These are phyloP conservation scores for Xylocopa sonorina DNA, from an alignment of 1,140 invertebrate genomes.

Conservation along the genomic window DNA sequence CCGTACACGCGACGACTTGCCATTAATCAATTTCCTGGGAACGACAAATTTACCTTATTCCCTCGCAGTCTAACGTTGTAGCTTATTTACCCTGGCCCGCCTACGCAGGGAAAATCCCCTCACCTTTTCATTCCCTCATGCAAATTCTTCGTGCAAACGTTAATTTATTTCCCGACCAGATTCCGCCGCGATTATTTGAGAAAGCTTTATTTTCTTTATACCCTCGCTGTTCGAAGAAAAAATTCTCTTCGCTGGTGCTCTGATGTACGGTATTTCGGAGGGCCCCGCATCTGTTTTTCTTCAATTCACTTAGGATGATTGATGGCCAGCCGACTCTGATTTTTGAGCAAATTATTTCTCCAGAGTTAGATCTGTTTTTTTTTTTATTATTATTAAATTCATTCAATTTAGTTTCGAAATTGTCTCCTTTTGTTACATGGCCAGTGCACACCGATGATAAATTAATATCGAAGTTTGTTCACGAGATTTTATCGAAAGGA, in stretches of 20 bases:
- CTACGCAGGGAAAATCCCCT: neutral
- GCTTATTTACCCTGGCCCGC: conserved; percentile 25
- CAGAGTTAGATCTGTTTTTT: too few species aligned
- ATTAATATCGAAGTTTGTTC: too few species aligned
- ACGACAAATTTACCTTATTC: conserved; percentile 48
- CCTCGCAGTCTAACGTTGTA: conserved; percentile 10
- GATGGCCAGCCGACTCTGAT: too few species aligned
- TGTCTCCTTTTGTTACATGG: too few species aligned
- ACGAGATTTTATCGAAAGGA: too few species aligned
- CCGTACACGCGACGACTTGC: neutral
- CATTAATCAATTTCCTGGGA: conserved; percentile 40
- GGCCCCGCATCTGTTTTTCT: neutral
- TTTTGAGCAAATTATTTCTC: too few species aligned
- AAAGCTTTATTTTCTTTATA: neutral
- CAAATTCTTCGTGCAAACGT: conserved; percentile 6
- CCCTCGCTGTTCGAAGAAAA: neutral
- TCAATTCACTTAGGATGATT: neutral
- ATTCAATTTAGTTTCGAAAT: too few species aligned
- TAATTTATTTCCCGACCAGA: conserved; percentile 27
- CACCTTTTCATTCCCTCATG: conserved; percentile 12
- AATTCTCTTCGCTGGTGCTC: neutral
- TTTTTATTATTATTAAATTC: too few species aligned
- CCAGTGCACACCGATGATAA: too few species aligned
- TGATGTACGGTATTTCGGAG: neutral
- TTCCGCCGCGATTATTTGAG: neutral